Base-by-base conservation (phyloP, 2,888 invertebrate species). In the Zonitis immaculata region DNA sequence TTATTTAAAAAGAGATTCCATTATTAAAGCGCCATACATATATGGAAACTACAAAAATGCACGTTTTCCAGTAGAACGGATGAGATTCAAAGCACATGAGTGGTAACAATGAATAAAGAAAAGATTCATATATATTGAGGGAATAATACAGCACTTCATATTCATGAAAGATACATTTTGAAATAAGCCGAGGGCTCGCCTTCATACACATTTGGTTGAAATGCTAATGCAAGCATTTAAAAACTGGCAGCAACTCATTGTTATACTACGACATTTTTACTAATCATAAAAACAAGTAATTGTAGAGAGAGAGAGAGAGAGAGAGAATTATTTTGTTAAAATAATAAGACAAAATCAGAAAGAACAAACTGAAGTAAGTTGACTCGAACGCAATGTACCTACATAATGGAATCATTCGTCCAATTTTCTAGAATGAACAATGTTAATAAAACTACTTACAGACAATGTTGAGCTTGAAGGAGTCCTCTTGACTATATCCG, bases 381-480 rank as follows among this genome's bases (percentile, higher is more conserved):
- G 27, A 27, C 11, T 27, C n/a, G n/a, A n/a, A n/a, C n/a, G n/a
- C n/a, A n/a, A n/a, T n/a, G n/a, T n/a, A n/a, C n/a, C n/a, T n/a
- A n/a, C n/a, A n/a, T n/a, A n/a, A n/a, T n/a, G n/a, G n/a, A n/a
- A n/a, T n/a, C 11, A 27, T 27, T 27, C 27, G 11, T 27, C 27
- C 6, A n/a, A 30, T 12, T 30, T 30, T 9, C n/a, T n/a, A 12
- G 6, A 12, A 30, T 30, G 32, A 44, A 26, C 44, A 26, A 32
- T 43, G 22, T 8, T 14, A 45, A 30, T 6, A 39, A 20, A 32
- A n/a, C n/a, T 63, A 89, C 93, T 92, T 79, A 94, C 93, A 94
- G 68, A 92, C 89, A 65, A 94, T 89, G 76, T 92, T 91, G 62
- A 94, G 78, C 70, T 84, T 84, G 75, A 90, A 86, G 26, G 85